Percentiles rank a stretch among this genome's conserved stretches.
Evolutionary conservation across 2,888 invertebrate genomes (phyloP).

Genomic region (Eretmocerus hayati): DNA sequence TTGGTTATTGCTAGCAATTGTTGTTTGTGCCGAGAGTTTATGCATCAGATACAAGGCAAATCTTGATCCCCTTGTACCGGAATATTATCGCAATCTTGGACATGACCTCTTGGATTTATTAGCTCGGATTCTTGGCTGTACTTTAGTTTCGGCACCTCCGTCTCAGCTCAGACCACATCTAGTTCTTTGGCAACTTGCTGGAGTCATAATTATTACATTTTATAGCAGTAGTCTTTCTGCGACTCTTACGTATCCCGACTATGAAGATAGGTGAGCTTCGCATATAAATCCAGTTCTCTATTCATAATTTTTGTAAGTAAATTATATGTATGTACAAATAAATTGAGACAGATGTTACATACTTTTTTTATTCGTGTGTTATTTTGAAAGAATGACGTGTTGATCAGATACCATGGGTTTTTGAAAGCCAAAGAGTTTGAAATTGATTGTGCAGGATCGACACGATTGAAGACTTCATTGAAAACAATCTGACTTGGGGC

Average conservation of each 20-base stretch:
- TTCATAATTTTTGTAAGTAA: too few relatives aligned
- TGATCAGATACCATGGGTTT: too few relatives aligned
- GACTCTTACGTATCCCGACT: slow-evolving; percentile 33
- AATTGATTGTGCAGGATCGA: slow-evolving; percentile 30
- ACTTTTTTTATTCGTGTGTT: too few relatives aligned
- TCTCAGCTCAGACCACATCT: slow-evolving; percentile 29
- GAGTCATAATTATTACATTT: slow-evolving; percentile 36
- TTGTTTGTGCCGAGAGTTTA: slow-evolving; percentile 25
- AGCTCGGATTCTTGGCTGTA: slow-evolving; percentile 27
- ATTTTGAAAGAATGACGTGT: too few relatives aligned
- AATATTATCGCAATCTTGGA: slow-evolving; percentile 31
- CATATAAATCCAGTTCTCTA: background rate
- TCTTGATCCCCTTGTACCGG: slow-evolving; percentile 31
- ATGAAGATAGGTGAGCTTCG: slow-evolving; percentile 34
- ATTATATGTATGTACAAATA: too few relatives aligned
- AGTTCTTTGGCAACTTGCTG: slow-evolving; percentile 37
- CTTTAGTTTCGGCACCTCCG: slow-evolving; percentile 17
- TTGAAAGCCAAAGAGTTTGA: background rate
- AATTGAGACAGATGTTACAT: too few relatives aligned
- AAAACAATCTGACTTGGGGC: slow-evolving; percentile 38
- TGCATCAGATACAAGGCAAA: slow-evolving; percentile 30
- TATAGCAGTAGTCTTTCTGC: slow-evolving; percentile 40
- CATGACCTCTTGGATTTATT: slow-evolving; percentile 32
- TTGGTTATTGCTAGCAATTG: slow-evolving; percentile 29
- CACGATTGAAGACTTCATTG: slow-evolving; percentile 33